A percentile compares a stretch with the other conserved stretches of the same genome.
Conservation (phyloP, 2,888 invertebrate species). For the Druceiella hillmani region DNA sequence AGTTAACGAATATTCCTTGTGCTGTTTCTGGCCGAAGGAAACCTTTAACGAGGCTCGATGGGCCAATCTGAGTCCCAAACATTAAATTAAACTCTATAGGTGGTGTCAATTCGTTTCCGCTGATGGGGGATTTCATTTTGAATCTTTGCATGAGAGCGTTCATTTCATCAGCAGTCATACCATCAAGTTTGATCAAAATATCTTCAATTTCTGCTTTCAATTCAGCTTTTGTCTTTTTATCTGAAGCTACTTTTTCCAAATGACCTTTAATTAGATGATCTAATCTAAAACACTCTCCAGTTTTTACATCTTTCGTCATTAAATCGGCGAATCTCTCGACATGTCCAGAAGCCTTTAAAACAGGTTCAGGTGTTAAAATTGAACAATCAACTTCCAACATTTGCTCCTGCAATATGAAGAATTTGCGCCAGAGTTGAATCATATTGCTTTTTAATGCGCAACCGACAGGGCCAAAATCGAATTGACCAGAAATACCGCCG, state of each 20-base stretch:
- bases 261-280: constrained; percentile 97
- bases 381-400: constrained; percentile 99
- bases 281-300: constrained; percentile 94
- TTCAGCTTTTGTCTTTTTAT: constrained; percentile 74
- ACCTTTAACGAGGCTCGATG: constrained; percentile 90
- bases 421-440: constrained; percentile 88
- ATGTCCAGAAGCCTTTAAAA: constrained; percentile 97
- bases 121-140: constrained; percentile 91
- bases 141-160: constrained; percentile 76
- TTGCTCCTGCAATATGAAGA: constrained; percentile 95
- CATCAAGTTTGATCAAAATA: constrained; percentile 81
- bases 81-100: constrained; percentile 99
- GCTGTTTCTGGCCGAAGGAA: constrained; percentile 98
- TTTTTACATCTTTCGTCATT: constrained; percentile 97
- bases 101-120: constrained; percentile 90
- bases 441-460: constrained; percentile 97
- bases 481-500: constrained; percentile 91
- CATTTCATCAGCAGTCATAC: constrained; percentile 89
- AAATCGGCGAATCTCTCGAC: constrained; percentile 98
- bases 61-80: constrained; percentile 98
- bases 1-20: constrained; percentile 99
- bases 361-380: constrained; percentile 94
- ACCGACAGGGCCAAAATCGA: constrained; percentile 99
- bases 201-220: constrained; percentile 70
- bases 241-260: constrained; percentile 76